Conservation (phyloP, 2,888 invertebrate species). For the Nasonia oneida region DNA sequence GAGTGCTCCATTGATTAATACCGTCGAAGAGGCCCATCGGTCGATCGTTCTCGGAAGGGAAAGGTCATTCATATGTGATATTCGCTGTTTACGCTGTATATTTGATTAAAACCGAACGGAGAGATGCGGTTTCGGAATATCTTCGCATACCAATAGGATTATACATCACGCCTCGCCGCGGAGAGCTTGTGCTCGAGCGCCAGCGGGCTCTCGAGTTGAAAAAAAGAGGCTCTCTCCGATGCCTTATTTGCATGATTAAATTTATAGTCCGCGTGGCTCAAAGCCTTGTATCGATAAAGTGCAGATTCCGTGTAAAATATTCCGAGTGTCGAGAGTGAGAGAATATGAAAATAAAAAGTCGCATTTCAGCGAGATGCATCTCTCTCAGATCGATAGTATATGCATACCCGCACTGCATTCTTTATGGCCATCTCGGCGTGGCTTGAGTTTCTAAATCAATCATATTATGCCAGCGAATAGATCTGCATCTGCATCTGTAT, state of each 20-base stretch:
- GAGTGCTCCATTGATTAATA: slow-evolving; percentile 48
- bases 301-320: slow-evolving; percentile 52
- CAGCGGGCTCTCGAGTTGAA: slow-evolving; percentile 22
- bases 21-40: background rate
- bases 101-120: slow-evolving; percentile 52
- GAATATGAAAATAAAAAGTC: slow-evolving; percentile 45
- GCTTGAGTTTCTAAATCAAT: slow-evolving; percentile 72
- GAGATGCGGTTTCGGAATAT: slow-evolving; percentile 48
- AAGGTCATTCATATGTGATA: slow-evolving; percentile 3
- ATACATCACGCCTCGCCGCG: slow-evolving; percentile 64
- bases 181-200: slow-evolving; percentile 47
- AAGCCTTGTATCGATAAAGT: slow-evolving; percentile 59
- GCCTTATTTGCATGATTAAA: slow-evolving; percentile 59
- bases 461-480: slow-evolving; percentile 71
- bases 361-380: background rate
- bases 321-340: slow-evolving; percentile 24
- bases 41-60: slow-evolving; percentile 20
- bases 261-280: slow-evolving; percentile 46
- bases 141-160: slow-evolving; percentile 69
- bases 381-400: no score
- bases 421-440: slow-evolving; percentile 18
- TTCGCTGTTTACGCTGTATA: slow-evolving; percentile 36
- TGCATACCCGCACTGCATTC: no score
- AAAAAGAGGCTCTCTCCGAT: slow-evolving; percentile 7
- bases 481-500: slow-evolving; percentile 70